phyloP scores from a whole-genome alignment of 2,888 invertebrate genomes.

The Cephus pygmeus region DNA sequence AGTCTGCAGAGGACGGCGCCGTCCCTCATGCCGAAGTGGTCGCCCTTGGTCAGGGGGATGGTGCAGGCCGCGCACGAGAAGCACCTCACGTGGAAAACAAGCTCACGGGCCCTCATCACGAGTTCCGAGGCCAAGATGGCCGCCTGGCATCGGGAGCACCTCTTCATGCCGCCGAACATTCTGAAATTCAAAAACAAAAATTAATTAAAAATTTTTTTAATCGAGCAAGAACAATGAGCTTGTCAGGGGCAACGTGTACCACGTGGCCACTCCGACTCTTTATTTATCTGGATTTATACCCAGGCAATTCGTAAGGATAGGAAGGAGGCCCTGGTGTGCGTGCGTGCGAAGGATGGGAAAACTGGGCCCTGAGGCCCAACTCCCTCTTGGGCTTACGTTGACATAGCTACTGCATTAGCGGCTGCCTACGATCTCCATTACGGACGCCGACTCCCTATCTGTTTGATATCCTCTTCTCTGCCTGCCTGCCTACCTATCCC shows the following conservation, averaged over 20 bases:
- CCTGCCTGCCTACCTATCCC: slow-evolving; percentile 51
- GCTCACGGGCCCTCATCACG: slow-evolving; percentile 93
- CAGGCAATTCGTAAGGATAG: not conserved
- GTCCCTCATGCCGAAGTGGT: slow-evolving; percentile 93
- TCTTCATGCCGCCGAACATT: slow-evolving; percentile 84
- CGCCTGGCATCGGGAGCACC: slow-evolving; percentile 90
- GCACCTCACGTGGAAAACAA: slow-evolving; percentile 94
- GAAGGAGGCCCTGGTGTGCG: not conserved
- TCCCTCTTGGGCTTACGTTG: slow-evolving; percentile 30
- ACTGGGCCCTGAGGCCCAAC: slow-evolving; percentile 36
- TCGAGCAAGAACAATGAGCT: not conserved
- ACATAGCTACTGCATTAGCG: slow-evolving; percentile 67
- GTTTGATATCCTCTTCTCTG: slow-evolving; percentile 55
- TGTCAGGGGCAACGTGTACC: not conserved
- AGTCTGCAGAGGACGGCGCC: slow-evolving; percentile 88
- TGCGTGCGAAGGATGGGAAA: slow-evolving; percentile 26
- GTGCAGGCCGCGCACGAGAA: slow-evolving; percentile 93
- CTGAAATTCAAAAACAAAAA: slow-evolving; percentile 67
- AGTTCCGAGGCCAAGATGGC: slow-evolving; percentile 90
- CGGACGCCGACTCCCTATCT: slow-evolving; percentile 56
- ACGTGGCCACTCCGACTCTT: not conserved
- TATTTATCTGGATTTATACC: not conserved
- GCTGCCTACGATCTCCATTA: slow-evolving; percentile 65
- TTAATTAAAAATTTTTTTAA: not conserved
- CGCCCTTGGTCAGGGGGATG: slow-evolving; percentile 89